A percentile compares a stretch with the other conserved stretches of the same genome.
Conservation (phyloP, 2,113 vertebrate genomes). For the Hyaena hyaena region DNA sequence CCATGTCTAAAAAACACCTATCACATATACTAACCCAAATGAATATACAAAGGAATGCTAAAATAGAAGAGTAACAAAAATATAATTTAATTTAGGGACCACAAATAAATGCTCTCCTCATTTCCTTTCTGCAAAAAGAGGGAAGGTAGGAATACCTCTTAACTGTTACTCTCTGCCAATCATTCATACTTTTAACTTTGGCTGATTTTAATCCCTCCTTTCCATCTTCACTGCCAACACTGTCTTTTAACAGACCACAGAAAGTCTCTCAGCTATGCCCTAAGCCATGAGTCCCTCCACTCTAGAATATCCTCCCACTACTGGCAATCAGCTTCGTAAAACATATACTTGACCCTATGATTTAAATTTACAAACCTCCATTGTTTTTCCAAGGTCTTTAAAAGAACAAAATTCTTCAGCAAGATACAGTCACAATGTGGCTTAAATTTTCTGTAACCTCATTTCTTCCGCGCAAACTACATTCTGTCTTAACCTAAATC, state of each 20-base stretch:
- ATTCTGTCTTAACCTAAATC: background rate
- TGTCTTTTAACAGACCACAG: background rate
- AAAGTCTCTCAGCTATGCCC: background rate
- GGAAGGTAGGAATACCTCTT: background rate
- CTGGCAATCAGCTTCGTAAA: background rate
- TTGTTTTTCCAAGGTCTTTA: background rate
- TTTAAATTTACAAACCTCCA: background rate
- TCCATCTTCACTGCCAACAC: background rate
- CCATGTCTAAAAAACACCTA: background rate
- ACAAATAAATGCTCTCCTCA: background rate
- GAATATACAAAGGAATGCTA: background rate
- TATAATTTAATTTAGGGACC: background rate
- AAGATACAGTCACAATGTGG: background rate
- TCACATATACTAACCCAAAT: conserved; percentile 11
- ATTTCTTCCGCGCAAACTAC: background rate
- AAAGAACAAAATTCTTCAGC: conserved; percentile 6
- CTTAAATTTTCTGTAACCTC: background rate
- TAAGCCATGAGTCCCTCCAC: background rate
- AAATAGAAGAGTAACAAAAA: conserved; percentile 21
- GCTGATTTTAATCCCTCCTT: background rate
- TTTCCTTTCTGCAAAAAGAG: conserved; percentile 17
- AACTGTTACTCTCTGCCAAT: background rate
- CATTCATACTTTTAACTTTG: background rate
- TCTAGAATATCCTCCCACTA: background rate
- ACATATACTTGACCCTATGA: background rate